Base-by-base conservation (phyloP, 2,113 vertebrate genomes). In the Castor canadensis region DNA sequence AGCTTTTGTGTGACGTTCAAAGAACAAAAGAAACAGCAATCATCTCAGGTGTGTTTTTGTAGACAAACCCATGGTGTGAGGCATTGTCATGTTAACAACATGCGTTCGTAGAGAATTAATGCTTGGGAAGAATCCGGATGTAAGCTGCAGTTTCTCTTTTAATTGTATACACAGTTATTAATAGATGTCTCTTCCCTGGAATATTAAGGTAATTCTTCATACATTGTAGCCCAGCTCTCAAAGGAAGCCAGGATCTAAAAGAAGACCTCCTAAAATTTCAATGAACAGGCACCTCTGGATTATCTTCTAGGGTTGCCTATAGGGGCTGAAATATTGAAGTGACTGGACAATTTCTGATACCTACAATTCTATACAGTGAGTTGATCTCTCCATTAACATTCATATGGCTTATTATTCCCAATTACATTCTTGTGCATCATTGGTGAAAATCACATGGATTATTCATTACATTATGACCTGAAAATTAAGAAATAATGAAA, bases 381-480 rank as follows among this genome's bases (percentile, higher is more conserved):
- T 85, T 77, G 54, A 83, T 28, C 7, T 58, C 73, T 35, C 71
- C 24, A 66, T 94, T 91, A 90, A 47, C n/a, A 77, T 88, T 58
- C 56, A 73, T 66, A 90, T 71, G 62, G 71, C 71, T 47, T 71
- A 77, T 96, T 82, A 95, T 32, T 92, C 54, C 76, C 88, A 95
- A 71, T 73, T 91, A 86, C 56, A 92, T 95, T 83, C 76, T 43
- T 85, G 66, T 73, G 76, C 69, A 87, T 86, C 85, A 38, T 40
- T 88, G 67, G 56, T 58, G 77, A 90, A 95, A 92, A 69, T 49
- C 19, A 66, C 60, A 76, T 92, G 60, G 87, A 94, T 95, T 94
- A 95, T 91, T 95, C 73, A 95, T 94, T 82, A 49, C n/a, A 91
- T 79, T 80, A 92, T 73, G 22, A 96, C 73, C 72, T 93, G 38